Evolutionary conservation across 30 jellyfish, hydroid and myxozoan genomes (phyloP), one percentile per base, ranked within the genome.

Genomic region (Pelagia noctiluca): DNA sequence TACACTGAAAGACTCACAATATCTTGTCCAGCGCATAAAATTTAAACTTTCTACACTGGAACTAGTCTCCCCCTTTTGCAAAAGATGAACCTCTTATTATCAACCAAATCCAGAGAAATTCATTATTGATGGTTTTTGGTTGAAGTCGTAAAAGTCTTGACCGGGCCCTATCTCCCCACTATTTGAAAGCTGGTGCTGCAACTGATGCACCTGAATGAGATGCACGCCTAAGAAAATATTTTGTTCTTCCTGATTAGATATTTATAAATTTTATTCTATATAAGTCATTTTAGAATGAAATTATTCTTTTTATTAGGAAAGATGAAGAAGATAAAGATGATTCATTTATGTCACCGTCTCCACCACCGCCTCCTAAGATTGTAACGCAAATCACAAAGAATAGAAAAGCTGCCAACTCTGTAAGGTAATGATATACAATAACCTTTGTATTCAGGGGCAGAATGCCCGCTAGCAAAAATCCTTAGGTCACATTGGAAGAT

Each of bases 281-380:
- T 42, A 8, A 42, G 16, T 16, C 16, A 16, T 42, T 42, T 8
- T 42, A 5, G 57, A 5, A 5, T 5, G 8, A 8, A 42, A 42
- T 16, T 42, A 16, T 5, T 42, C 8, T 5, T 42, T 16, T 42
- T 42, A 8, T 42, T 16, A 42, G 16, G 16, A 16, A 8, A 42
- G 8, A 42, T 52, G 21, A 30, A 8, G 26, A 3, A 3, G 26
- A 52, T 52, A 30, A 8, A 4, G 68, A 52, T 52, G 68, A 52
- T 52, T 52, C 68, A 4, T 25, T 10, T 52, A 25, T 52, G 68
- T 52, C 21, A 5, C 26, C 26, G 21, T 30, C 68, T 10, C 21
- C 68, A 4, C 68, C 68, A 52, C 68, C 68, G 16, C 57, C 57
- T 4, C 68, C 68, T 10, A 30, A 10, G 30, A 52, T 52, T 52